phyloP scores from a whole-genome alignment of 2,797 vertebrate species.

The Rachycentron canadum region DNA sequence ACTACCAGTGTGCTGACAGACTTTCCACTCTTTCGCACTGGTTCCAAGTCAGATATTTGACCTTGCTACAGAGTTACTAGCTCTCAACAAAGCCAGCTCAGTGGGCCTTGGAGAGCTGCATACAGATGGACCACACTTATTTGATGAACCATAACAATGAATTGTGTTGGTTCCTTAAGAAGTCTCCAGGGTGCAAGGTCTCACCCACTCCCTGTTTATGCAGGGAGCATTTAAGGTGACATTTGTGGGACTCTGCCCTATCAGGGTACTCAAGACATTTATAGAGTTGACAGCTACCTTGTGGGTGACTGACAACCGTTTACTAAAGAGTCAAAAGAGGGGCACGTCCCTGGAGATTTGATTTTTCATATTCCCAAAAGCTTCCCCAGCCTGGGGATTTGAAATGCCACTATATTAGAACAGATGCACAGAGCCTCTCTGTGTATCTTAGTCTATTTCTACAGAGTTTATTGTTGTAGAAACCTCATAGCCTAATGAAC shows the following conservation, averaged over 20 bases:
- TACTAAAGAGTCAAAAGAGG: slow-evolving; percentile 40
- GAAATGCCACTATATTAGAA: slow-evolving; percentile 11
- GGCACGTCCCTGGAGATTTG: slow-evolving; percentile 25
- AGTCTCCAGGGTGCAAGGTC: neutral
- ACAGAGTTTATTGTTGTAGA: neutral
- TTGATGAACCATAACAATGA: neutral
- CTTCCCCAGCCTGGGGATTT: slow-evolving; percentile 11
- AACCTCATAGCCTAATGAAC: neutral
- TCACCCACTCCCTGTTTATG: neutral
- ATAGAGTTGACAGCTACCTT: slow-evolving; percentile 38
- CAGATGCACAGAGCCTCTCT: slow-evolving; percentile 7
- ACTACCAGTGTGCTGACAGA: neutral
- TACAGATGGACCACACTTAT: neutral
- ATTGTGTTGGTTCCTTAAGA: neutral
- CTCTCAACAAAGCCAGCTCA: neutral
- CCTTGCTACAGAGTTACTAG: neutral
- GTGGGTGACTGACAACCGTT: slow-evolving; percentile 42
- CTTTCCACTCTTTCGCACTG: neutral
- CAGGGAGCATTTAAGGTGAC: neutral
- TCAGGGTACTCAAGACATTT: slow-evolving; percentile 17
- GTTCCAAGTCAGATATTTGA: slow-evolving; percentile 18
- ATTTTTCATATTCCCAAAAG: slow-evolving; percentile 6
- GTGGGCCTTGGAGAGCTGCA: neutral
- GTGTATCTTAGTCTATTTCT: slow-evolving; percentile 8
- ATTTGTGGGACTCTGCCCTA: neutral